These are phyloP conservation scores for Selene dorsalis DNA, from an alignment of 2,797 vertebrate genomes.

Conservation along the genomic window DNA sequence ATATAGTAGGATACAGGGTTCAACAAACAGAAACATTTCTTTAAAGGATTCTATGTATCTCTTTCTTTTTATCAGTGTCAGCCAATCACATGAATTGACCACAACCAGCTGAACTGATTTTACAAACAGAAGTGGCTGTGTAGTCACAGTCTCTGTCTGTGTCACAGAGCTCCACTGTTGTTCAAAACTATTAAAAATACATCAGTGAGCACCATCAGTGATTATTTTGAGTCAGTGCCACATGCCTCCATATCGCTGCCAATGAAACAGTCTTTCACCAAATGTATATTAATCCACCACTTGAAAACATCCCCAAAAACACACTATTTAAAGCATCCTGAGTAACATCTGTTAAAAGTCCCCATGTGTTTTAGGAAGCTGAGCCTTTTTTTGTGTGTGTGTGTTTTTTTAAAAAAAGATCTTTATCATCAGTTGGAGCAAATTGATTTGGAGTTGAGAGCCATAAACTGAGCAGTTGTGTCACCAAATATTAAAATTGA, in stretches of 20 bases:
- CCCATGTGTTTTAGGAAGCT: neutral
- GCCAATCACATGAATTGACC: neutral
- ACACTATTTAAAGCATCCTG: neutral
- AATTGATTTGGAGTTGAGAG: neutral
- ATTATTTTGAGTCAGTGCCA: no score
- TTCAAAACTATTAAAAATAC: no score
- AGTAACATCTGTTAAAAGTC: neutral
- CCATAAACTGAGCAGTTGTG: no score
- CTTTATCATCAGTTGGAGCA: neutral
- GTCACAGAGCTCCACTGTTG: neutral
- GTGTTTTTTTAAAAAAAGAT: neutral
- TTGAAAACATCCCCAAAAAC: neutral
- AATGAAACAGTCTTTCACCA: neutral
- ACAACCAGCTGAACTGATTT: neutral
- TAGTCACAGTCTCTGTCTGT: neutral
- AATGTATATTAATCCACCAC: neutral
- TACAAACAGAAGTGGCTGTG: neutral
- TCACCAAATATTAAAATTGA: neutral
- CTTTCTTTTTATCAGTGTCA: neutral
- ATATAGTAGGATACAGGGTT: no score
- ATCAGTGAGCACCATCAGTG: no score
- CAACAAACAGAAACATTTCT: neutral
- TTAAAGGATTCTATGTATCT: neutral
- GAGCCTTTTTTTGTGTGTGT: neutral
- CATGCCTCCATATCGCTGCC: no score